Evolutionary conservation across 1,140 invertebrate genomes (phyloP).

Genomic region (Bombus vancouverensis): DNA sequence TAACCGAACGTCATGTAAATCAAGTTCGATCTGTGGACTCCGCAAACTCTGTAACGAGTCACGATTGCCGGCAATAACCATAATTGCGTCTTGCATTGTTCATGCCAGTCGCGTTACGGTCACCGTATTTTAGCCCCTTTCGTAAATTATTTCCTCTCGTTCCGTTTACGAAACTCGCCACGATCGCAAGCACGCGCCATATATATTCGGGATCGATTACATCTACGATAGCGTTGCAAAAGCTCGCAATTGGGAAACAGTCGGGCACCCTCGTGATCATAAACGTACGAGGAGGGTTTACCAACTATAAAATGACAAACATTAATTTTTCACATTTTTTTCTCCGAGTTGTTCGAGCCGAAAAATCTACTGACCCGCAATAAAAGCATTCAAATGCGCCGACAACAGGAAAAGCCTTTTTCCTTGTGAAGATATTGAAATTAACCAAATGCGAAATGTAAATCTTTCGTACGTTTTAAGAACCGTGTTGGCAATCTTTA

Average conservation of each 20-base stretch:
- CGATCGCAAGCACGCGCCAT: not conserved
- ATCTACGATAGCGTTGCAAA: not conserved
- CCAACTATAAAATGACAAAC: not conserved
- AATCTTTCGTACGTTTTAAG: constrained; percentile 10
- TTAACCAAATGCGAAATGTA: constrained; percentile 12
- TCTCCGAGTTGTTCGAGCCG: not conserved
- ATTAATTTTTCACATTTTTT: constrained; percentile 5
- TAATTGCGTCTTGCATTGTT: constrained; percentile 33
- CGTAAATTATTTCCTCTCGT: not conserved
- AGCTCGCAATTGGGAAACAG: not conserved
- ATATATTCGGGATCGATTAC: not conserved
- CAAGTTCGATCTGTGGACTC: constrained; percentile 30
- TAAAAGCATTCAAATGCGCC: not conserved
- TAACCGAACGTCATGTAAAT: constrained; percentile 45
- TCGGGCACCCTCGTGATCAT: not conserved
- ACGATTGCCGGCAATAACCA: constrained; percentile 24
- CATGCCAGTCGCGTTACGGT: not conserved
- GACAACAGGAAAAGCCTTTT: not conserved
- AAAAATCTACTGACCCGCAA: not conserved
- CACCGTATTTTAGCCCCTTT: not conserved
- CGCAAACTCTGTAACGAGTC: constrained; percentile 46
- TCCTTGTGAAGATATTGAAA: not conserved
- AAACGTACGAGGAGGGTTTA: not conserved
- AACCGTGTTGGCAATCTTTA: not conserved
- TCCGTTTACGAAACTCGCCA: not conserved